phyloP scores from a whole-genome alignment of 2,888 invertebrate species.

The Homarus gammarus region DNA sequence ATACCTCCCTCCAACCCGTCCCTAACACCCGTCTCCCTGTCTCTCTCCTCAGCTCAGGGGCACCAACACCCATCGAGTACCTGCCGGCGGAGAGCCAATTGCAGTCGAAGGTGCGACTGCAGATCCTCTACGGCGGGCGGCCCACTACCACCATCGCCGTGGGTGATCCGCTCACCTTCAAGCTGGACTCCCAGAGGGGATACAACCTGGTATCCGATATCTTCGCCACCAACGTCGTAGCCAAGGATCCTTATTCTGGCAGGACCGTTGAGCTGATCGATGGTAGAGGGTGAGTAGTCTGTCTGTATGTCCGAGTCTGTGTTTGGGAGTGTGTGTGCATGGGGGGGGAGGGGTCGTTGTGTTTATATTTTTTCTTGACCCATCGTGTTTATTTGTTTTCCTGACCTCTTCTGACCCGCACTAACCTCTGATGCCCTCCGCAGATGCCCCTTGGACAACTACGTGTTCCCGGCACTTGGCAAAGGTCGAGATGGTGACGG shows the following conservation, averaged over 20 bases:
- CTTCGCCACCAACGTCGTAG: conserved; percentile 95
- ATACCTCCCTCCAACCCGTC: background rate
- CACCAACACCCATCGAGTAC: conserved; percentile 95
- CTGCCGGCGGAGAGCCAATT: conserved; percentile 94
- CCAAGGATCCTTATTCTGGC: conserved; percentile 94
- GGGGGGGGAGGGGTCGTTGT: no score
- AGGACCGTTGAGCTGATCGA: conserved; percentile 93
- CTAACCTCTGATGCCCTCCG: background rate
- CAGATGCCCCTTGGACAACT: conserved; percentile 94
- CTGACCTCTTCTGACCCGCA: no score
- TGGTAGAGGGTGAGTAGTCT: conserved; percentile 88
- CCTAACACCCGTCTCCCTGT: background rate
- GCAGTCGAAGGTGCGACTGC: conserved; percentile 90
- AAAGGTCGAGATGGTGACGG: conserved; percentile 91
- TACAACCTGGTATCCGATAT: conserved; percentile 93
- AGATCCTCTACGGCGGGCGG: conserved; percentile 92
- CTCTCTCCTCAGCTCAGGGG: conserved; percentile 82
- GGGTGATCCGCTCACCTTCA: conserved; percentile 93
- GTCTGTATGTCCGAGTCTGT: no score
- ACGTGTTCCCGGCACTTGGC: conserved; percentile 94
- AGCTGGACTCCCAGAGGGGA: conserved; percentile 92
- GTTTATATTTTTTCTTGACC: no score
- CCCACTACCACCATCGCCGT: conserved; percentile 96
- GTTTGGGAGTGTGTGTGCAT: no score
- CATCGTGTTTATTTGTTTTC: no score